These are phyloP conservation scores for Takifugu bimaculatus DNA, from an alignment of 2,113 vertebrate genomes.

Conservation along the genomic window DNA sequence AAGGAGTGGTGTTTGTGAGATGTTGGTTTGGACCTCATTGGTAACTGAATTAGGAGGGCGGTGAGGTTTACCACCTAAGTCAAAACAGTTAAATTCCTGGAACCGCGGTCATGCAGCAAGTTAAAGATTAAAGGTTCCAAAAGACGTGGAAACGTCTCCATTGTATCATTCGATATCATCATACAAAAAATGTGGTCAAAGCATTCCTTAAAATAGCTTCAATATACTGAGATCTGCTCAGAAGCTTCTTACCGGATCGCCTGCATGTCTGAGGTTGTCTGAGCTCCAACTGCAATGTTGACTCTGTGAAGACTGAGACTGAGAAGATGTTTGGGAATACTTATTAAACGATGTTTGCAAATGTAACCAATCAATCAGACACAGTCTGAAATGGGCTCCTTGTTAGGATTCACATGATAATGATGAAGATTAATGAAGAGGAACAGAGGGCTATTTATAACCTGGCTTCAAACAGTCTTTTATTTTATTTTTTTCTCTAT, in stretches of 20 bases:
- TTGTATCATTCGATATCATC: background rate
- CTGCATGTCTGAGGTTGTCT: constrained; percentile 47
- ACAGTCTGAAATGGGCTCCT: background rate
- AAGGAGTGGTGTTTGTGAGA: constrained; percentile 6
- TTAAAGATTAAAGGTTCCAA: background rate
- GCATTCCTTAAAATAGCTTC: background rate
- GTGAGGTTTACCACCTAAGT: constrained; percentile 6
- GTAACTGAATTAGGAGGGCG: constrained; percentile 7
- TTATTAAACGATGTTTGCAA: background rate
- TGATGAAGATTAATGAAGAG: background rate
- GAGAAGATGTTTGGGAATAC: too few species aligned
- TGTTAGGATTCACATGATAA: constrained; percentile 27
- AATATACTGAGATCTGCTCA: background rate
- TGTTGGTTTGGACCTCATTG: constrained; percentile 9
- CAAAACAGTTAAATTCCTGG: constrained; percentile 7
- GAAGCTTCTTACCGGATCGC: constrained; percentile 49
- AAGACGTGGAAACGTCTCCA: background rate
- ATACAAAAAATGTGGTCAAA: too few species aligned
- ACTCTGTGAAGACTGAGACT: constrained; percentile 20
- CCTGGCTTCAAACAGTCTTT: background rate
- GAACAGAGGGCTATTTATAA: constrained; percentile 17
- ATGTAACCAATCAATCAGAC: constrained; percentile 44
- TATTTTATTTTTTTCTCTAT: background rate
- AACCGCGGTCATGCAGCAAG: background rate
- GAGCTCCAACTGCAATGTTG: background rate